A percentile compares a stretch with the other conserved stretches of the same genome.
Conservation (phyloP, 2,113 vertebrate species). For the Nesogale talazaci region DNA sequence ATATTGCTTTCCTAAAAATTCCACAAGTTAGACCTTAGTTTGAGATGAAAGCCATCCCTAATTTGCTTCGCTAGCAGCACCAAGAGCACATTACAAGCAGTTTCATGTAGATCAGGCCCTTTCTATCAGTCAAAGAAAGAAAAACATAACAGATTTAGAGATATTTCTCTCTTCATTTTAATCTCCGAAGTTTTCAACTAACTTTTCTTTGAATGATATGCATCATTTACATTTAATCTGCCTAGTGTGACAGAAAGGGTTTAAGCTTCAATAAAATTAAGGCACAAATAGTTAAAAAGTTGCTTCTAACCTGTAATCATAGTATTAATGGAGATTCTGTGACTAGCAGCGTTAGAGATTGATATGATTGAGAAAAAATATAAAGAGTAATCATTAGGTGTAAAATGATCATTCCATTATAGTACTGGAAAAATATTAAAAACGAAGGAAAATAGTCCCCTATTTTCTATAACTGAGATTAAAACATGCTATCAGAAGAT, state of each 20-base stretch:
- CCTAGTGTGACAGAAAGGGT: background rate
- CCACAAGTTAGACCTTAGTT: background rate
- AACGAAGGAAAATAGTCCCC: background rate
- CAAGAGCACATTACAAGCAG: background rate
- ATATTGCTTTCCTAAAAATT: slow-evolving; percentile 31
- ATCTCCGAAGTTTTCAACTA: slow-evolving; percentile 13
- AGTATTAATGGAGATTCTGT: slow-evolving; percentile 35
- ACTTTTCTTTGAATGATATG: slow-evolving; percentile 23
- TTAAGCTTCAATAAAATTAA: slow-evolving; percentile 45
- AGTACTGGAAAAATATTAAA: slow-evolving; percentile 44
- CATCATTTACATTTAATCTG: slow-evolving; percentile 28
- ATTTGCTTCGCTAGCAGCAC: slow-evolving; percentile 18
- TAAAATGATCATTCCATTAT: slow-evolving; percentile 11
- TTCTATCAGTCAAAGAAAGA: background rate
- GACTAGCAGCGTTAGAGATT: background rate
- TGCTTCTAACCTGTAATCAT: slow-evolving; percentile 1
- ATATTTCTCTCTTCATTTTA: background rate
- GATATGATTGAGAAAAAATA: slow-evolving; percentile 24
- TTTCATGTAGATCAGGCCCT: background rate
- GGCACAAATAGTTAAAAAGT: slow-evolving; percentile 24
- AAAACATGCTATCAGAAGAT: slow-evolving; percentile 9
- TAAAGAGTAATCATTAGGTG: background rate
- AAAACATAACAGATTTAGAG: background rate
- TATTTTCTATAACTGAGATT: slow-evolving; percentile 57
- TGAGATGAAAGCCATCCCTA: slow-evolving; percentile 22